Percentiles rank a stretch among this genome's conserved stretches.
Evolutionary conservation across 2,797 vertebrate species (phyloP).

Genomic region (Lacerta viridis): DNA sequence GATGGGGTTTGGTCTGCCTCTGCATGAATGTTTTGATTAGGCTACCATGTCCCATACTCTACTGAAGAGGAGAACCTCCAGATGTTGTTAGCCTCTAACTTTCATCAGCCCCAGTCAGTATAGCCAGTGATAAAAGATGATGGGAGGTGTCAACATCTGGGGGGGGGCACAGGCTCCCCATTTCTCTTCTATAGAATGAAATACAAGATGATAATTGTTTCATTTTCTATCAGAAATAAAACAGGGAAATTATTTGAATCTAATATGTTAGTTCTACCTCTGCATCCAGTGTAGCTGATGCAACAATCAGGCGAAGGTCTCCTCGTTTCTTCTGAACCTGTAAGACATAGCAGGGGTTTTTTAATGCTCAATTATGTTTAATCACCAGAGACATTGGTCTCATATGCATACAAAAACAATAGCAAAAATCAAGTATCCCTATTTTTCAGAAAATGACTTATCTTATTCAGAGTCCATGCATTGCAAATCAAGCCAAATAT

Average conservation of each 20-base stretch:
- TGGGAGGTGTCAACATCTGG: too few species aligned
- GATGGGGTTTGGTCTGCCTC: background rate
- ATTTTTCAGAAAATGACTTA: rapidly evolving
- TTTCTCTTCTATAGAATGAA: background rate
- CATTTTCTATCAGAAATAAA: conserved; percentile 20
- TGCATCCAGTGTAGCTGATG: conserved; percentile 97
- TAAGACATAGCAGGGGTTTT: background rate
- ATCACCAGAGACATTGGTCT: background rate
- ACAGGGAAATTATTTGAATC: background rate
- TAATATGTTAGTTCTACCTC: conserved; percentile 84
- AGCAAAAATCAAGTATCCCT: background rate
- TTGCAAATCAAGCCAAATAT: background rate
- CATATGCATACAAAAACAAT: background rate
- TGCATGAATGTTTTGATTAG: background rate
- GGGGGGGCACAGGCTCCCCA: too few species aligned
- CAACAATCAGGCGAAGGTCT: conserved; percentile 94
- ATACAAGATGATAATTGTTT: background rate
- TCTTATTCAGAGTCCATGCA: background rate
- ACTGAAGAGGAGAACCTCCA: too few species aligned
- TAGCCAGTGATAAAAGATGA: too few species aligned
- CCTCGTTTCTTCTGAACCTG: conserved; percentile 97
- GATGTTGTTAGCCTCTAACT: too few species aligned
- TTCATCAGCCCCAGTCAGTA: too few species aligned
- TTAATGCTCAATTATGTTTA: background rate
- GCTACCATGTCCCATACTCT: background rate